Conservation (phyloP, 2,797 vertebrate genomes). For the Nothura maculosa region DNA sequence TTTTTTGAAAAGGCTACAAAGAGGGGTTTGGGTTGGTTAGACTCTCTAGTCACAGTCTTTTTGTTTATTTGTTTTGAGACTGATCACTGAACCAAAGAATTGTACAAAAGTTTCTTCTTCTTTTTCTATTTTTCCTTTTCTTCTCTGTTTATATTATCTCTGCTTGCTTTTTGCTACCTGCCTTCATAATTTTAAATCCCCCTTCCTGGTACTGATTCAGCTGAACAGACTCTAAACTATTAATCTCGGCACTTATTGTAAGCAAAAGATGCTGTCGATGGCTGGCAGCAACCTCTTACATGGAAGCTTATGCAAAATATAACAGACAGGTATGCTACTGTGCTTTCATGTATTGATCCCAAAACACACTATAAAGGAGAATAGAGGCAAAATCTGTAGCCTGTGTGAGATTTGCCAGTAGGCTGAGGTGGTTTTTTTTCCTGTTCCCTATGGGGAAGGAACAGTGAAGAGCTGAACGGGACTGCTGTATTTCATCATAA, state of each 20-base stretch:
- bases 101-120: not conserved
- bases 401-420: not conserved
- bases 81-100: not conserved
- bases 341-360: not conserved
- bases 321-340: not conserved
- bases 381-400: not conserved
- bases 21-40: not conserved
- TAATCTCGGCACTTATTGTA: not conserved
- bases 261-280: not conserved
- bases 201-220: not conserved
- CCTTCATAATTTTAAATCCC: not conserved
- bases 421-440: not conserved
- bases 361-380: not conserved
- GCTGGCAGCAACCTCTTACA: not conserved
- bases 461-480: not conserved
- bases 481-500: not conserved
- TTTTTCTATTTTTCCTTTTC: not conserved
- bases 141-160: not conserved
- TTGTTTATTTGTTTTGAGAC: not conserved
- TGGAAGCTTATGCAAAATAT: not conserved
- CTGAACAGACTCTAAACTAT: not conserved
- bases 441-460: not conserved
- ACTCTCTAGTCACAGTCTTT: not conserved
- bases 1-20: conserved; percentile 44
- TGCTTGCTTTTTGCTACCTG: not conserved